phyloP scores from a whole-genome alignment of 2,888 invertebrate genomes.

The Xylota sylvarum region DNA sequence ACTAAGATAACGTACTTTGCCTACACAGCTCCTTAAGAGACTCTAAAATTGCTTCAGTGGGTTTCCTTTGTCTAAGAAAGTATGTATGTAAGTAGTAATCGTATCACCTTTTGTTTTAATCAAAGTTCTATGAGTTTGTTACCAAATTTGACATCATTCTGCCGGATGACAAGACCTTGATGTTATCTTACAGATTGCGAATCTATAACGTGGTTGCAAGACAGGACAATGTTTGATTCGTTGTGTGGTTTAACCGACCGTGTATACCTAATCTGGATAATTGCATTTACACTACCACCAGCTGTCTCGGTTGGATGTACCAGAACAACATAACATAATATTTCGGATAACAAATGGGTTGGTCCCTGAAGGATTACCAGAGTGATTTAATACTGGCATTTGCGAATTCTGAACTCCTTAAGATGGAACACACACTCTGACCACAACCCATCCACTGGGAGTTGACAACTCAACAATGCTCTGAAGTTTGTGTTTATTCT shows the following conservation, averaged over 20 bases:
- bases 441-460: background rate
- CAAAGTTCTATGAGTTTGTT: too few relatives aligned
- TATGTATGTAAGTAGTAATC: too few relatives aligned
- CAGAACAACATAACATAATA: constrained; percentile 11
- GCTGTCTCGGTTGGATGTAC: constrained; percentile 23
- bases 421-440: background rate
- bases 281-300: constrained; percentile 36
- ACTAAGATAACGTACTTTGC: too few relatives aligned
- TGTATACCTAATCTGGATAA: constrained; percentile 15
- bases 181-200: background rate
- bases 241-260: constrained; percentile 13
- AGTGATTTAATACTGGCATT: constrained; percentile 56
- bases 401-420: constrained; percentile 25
- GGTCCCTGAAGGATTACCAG: constrained; percentile 24
- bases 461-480: constrained; percentile 26
- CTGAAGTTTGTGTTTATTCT: constrained; percentile 3
- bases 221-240: background rate
- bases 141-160: too few relatives aligned
- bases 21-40: too few relatives aligned
- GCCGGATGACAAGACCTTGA: background rate
- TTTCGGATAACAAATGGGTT: constrained; percentile 12
- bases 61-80: too few relatives aligned
- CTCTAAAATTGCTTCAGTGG: too few relatives aligned
- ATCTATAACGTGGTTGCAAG: background rate
- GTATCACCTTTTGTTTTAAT: too few relatives aligned